Evolutionary conservation across 2,797 vertebrate species (phyloP).

Genomic region (Phrynocephalus forsythii): DNA sequence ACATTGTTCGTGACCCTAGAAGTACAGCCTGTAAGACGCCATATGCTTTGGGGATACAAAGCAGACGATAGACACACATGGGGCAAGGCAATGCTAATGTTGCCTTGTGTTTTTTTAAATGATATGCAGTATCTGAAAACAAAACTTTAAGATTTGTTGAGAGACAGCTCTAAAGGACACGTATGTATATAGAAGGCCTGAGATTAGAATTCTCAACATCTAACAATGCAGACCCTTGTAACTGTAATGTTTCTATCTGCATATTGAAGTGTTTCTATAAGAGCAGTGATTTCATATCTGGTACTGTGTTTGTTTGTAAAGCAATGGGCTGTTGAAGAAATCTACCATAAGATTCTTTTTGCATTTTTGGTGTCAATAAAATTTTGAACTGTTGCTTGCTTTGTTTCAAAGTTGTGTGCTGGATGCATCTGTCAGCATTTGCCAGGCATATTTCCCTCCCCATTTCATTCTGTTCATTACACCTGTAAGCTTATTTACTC

Average conservation of each 20-base stretch:
- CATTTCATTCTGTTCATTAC: not conserved
- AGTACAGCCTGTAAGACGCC: rapidly evolving
- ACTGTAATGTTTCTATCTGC: not conserved
- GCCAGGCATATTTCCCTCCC: not conserved
- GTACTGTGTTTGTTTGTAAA: conserved; percentile 24
- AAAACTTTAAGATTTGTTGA: not conserved
- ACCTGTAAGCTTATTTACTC: not conserved
- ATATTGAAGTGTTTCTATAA: not conserved
- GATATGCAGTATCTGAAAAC: not conserved
- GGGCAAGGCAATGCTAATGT: conserved; percentile 5
- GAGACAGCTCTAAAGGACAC: not conserved
- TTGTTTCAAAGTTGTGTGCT: conserved; percentile 13
- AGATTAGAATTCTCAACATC: not conserved
- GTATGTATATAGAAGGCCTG: rapidly evolving
- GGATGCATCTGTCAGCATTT: not conserved
- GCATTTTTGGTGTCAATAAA: conserved; percentile 56
- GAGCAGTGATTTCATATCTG: not conserved
- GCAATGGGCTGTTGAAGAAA: not conserved
- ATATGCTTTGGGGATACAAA: not conserved
- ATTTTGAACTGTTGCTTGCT: conserved; percentile 26
- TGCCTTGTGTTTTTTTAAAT: not conserved
- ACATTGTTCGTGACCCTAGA: not conserved
- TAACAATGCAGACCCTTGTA: not conserved
- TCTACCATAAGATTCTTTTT: conserved; percentile 15
- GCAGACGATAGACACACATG: not conserved